These are phyloP conservation scores for Perca flavescens DNA, from an alignment of 2,113 vertebrate species.

Conservation along the genomic window DNA sequence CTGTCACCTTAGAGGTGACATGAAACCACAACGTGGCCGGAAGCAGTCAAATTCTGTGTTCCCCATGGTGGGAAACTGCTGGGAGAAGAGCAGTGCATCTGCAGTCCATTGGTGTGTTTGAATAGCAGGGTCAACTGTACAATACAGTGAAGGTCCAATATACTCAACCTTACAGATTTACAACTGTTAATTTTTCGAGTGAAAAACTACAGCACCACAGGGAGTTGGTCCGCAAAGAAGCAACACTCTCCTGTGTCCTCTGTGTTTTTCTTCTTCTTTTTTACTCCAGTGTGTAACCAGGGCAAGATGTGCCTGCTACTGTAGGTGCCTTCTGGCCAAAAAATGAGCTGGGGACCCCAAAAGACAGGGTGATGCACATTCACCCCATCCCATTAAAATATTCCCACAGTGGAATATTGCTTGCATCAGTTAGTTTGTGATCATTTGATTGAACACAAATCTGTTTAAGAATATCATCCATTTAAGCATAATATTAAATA, in stretches of 20 bases:
- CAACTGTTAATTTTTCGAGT: background rate
- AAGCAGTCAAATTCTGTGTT: conserved; percentile 74
- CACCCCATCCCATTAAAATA: background rate
- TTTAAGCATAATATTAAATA: background rate
- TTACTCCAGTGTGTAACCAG: background rate
- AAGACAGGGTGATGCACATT: background rate
- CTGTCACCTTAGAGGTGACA: conserved; percentile 81
- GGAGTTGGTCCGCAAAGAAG: background rate
- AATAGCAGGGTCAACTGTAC: background rate
- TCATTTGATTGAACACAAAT: background rate
- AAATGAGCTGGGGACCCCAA: background rate
- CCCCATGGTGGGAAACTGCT: conserved; percentile 34
- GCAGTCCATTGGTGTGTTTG: conserved; percentile 20
- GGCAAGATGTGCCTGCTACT: background rate
- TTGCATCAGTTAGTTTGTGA: background rate
- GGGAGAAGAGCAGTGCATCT: conserved; percentile 15
- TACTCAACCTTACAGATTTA: background rate
- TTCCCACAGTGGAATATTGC: background rate
- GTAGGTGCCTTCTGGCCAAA: background rate
- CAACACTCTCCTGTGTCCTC: background rate
- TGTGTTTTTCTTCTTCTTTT: background rate
- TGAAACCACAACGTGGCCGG: conserved; percentile 73
- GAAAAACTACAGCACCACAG: no score
- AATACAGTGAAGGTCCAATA: background rate
- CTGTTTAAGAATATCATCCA: background rate